Evolutionary conservation across 2,888 invertebrate genomes (phyloP), one percentile per base, ranked within the genome.

Genomic region (Calliphora vomitoria): DNA sequence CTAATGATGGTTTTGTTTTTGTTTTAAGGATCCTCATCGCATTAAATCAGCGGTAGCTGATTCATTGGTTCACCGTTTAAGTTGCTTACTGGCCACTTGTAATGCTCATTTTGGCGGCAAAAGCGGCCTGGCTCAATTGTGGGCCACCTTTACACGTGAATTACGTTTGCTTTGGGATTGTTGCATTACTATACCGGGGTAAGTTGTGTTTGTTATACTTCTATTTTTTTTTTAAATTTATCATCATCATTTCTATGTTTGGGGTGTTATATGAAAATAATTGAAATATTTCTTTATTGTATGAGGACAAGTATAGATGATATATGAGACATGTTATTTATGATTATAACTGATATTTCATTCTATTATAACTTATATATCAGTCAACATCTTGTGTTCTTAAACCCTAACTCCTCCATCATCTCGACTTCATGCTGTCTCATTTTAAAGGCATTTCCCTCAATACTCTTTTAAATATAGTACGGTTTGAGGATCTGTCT

Each of bases 121-220:
- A 0, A 93, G 94, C 68, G 96, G 97, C 72, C 95, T 98, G 79
- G 97, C 98, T 0, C 98, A 99, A 91, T 93, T 99, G 15, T 99
- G 99, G 99, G 97, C 97, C 91, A 98, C 98, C 92, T 97, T 99
- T 92, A 95, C 97, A 0, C 96, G 98, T 90, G 98, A 98, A 93
- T 95, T 99, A 92, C 95, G 98, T 88, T 97, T 97, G 91, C 95
- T 98, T 41, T 98, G 98, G 97, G 98, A 99, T 91, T 96, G 96
- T 90, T 95, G 95, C 76, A 95, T 96, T 86, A 92, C 94, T 53
- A 95, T 98, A 89, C 97, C 97, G 31, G 98, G 98, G 98, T 98
- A 94, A 97, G 97, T 96, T n/a, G 44, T 44, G 44, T 44, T 44
- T 44, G 4, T 13, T 44, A 44, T 11, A 44, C 3, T 44, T 44